These are phyloP conservation scores for Callyntrura guangdongensis DNA, from an alignment of 2,888 invertebrate species.

Conservation along the genomic window DNA sequence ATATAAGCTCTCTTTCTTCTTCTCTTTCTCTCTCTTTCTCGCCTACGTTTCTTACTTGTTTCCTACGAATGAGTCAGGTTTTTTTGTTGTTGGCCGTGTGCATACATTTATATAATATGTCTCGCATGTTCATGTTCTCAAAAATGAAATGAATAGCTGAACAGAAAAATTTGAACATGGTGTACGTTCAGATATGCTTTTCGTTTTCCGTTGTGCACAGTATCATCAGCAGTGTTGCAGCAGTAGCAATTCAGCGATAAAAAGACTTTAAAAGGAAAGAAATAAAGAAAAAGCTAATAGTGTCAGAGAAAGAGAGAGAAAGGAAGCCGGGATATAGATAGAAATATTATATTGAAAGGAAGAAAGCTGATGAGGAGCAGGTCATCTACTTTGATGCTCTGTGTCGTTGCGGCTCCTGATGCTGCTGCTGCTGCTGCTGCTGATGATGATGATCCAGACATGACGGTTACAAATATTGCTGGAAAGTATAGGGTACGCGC, in stretches of 20 bases:
- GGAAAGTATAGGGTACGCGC: neutral
- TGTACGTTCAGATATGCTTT: neutral
- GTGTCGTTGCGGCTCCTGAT: neutral
- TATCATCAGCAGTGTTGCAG: no score
- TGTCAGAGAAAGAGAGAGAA: neutral
- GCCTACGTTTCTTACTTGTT: constrained; percentile 5
- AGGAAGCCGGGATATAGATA: neutral
- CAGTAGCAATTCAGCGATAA: no score
- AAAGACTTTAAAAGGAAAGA: neutral
- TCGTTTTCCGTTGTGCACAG: neutral
- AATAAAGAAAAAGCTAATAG: neutral
- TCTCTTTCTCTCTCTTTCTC: constrained; percentile 6
- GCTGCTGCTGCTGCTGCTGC: neutral
- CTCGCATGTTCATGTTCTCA: neutral
- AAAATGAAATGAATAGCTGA: constrained; percentile 25
- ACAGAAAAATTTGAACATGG: neutral
- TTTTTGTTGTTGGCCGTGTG: neutral
- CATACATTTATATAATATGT: neutral
- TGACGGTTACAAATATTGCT: neutral
- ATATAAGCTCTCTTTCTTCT: constrained; percentile 14
- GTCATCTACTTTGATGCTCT: constrained; percentile 46
- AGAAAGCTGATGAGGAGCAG: constrained; percentile 45
- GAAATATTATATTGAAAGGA: constrained; percentile 20
- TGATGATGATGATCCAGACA: constrained; percentile 5
- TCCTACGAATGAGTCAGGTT: neutral